Evolutionary conservation across 2,113 vertebrate genomes (phyloP), one percentile per base, ranked within the genome.

Genomic region (Ciconia boyciana): DNA sequence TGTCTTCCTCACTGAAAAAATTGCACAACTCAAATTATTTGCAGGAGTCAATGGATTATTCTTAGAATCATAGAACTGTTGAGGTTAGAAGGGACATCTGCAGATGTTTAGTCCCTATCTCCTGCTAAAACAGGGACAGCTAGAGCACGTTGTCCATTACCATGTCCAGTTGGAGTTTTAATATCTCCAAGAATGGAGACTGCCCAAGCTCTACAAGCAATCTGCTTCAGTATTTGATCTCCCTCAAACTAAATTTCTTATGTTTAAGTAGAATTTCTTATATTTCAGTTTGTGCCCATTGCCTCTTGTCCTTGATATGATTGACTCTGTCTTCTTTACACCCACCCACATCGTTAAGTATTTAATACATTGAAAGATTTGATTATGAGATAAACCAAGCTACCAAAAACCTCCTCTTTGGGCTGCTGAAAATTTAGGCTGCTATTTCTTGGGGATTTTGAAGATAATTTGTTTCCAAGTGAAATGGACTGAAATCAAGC

Each of bases 301-400:
- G 9, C 5, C 5, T 44, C n/a, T 58, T 25, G 13, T 31, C 17
- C 22, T 61, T 24, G 22, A 25, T 64, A 41, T 0, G 2, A 48
- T 9, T 36, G 18, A 8, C 11, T 62, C 15, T 49, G 17, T 44
- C 29, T 68, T 69, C 26, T 66, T 84, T 58, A 58, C 16, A 61
- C 3, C 6, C 7, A 28, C 10, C 7, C 9, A 43, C 7, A 10
- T 0, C 7, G 12, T 39, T 17, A 52, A 3, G 4, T 28, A 12
- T 49, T 81, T 60, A 36, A 48, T 24, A 21, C 9, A 48, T 12
- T 62, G 26, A 76, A 71, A 57, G 3, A 51, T 48, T 86, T 78
- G 13, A 25, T 39, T 32, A 8, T 51, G 11, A 70, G 16, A 66
- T 15, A 71, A 80, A 66, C 2, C 8, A 58, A 83, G 8, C 2